Evolutionary conservation across 2,797 vertebrate genomes (phyloP).

Genomic region (Parauchenoglanis punctatus): DNA sequence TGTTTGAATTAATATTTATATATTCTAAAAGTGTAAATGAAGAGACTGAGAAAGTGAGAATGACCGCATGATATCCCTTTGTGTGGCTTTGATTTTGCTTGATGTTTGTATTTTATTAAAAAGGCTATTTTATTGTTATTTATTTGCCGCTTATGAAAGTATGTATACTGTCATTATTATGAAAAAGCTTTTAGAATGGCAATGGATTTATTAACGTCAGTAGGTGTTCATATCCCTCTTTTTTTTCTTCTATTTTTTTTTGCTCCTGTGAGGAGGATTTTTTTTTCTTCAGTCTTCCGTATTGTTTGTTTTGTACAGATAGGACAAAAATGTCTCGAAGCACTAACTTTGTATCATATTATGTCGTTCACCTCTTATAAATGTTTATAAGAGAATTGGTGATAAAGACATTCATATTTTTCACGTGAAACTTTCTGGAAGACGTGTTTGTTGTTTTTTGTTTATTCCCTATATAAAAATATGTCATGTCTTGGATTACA

Average conservation of each 20-base stretch:
- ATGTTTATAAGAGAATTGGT: slow-evolving; percentile 80
- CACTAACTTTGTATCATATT: slow-evolving; percentile 79
- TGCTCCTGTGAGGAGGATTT: slow-evolving; percentile 61
- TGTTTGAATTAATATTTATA: slow-evolving; percentile 28
- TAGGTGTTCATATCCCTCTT: slow-evolving; percentile 62
- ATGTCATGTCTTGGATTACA: background rate
- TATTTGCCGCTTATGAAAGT: slow-evolving; percentile 39
- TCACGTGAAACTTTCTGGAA: slow-evolving; percentile 71
- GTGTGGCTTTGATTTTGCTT: slow-evolving; percentile 41
- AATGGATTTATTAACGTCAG: slow-evolving; percentile 61
- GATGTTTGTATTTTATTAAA: slow-evolving; percentile 41
- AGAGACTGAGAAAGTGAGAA: slow-evolving; percentile 4
- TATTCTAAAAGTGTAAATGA: background rate
- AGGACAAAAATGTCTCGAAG: slow-evolving; percentile 70
- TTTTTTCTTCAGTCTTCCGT: slow-evolving; percentile 74
- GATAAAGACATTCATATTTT: slow-evolving; percentile 86
- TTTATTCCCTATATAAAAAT: background rate
- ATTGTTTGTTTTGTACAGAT: slow-evolving; percentile 78
- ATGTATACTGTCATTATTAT: slow-evolving; percentile 57
- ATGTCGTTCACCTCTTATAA: slow-evolving; percentile 74
- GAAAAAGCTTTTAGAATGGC: slow-evolving; percentile 55
- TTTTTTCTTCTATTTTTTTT: slow-evolving; percentile 47
- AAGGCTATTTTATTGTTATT: slow-evolving; percentile 29
- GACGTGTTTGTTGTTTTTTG: slow-evolving; percentile 49
- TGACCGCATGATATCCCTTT: slow-evolving; percentile 38